Evolutionary conservation across 1,140 invertebrate species (phyloP).

Genomic region (Caerostris extrusa): DNA sequence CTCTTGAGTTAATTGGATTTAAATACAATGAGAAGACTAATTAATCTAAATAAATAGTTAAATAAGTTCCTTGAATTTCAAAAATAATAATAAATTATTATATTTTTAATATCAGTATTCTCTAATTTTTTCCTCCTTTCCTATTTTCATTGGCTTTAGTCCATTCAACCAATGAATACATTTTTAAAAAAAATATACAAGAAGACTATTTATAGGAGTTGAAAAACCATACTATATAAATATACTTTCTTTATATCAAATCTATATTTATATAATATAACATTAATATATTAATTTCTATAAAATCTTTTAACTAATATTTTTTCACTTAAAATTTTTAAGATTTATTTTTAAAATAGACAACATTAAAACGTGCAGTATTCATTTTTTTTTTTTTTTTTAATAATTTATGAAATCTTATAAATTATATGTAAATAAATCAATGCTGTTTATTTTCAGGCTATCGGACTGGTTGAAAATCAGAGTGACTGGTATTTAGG

Average conservation of each 20-base stretch:
- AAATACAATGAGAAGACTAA: too few relatives aligned
- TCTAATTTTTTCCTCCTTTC: neutral
- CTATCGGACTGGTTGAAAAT: slow-evolving; percentile 94
- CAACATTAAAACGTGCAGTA: neutral
- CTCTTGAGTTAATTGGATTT: too few relatives aligned
- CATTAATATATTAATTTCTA: too few relatives aligned
- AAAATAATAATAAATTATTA: too few relatives aligned
- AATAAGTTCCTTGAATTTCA: too few relatives aligned
- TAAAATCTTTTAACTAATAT: neutral
- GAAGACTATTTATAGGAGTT: neutral
- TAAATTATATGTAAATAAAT: neutral
- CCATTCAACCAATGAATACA: neutral
- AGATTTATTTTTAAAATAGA: neutral
- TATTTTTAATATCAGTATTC: too few relatives aligned
- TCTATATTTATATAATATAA: too few relatives aligned
- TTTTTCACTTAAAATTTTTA: neutral
- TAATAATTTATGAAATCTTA: too few relatives aligned
- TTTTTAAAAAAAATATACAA: neutral
- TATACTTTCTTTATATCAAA: neutral
- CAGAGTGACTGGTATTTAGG: slow-evolving; percentile 96
- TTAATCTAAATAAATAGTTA: too few relatives aligned
- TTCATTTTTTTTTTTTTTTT: neutral
- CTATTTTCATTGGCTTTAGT: neutral
- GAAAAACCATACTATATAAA: neutral
- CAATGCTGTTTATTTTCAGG: slow-evolving; percentile 82